Evolutionary conservation across 2,888 invertebrate species (phyloP), one percentile per base, ranked within the genome.

Genomic region (Lymantria monacha): DNA sequence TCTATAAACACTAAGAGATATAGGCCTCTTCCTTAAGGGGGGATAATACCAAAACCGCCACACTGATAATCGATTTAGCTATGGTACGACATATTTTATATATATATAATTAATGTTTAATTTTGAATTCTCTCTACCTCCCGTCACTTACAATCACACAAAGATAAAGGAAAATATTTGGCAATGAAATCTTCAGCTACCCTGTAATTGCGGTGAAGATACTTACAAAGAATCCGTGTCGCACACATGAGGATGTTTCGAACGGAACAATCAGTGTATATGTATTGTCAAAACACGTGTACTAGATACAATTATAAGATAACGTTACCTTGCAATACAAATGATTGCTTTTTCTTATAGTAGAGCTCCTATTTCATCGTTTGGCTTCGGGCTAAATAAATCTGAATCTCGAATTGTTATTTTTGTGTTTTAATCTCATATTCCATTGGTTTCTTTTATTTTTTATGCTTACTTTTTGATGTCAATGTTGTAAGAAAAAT

Each of bases 151-250:
- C 7, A 42, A 42, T 31, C 51, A 53, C 64, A 58, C 72, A 14
- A 14, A 73, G 76, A 77, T 79, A 81, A 85, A 85, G 77, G 83
- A 87, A 88, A 88, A 88, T 87, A 87, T 87, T 88, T 86, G 85
- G 79, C 83, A 86, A 87, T 86, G 83, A 85, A 86, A 87, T 86
- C 83, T 79, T 81, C 73, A 70, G 82, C 67, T 72, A 71, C 72
- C 69, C 72, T 76, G 83, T 87, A 87, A 88, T 88, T 86, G 85
- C 72, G 79, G 72, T 59, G 53, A 68, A 55, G 69, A 65, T 66
- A 69, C 66, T 64, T 52, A 57, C 66, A 63, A 66, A 63, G 68
- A 72, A 65, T 69, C 64, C 61, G 63, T 69, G 52, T 53, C 59
- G 53, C 59, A 61, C 49, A 57, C 54, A 59, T 53, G 15, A 22